Evolutionary conservation across 1,140 invertebrate genomes (phyloP).

Genomic region (Maconellicoccus hirsutus): DNA sequence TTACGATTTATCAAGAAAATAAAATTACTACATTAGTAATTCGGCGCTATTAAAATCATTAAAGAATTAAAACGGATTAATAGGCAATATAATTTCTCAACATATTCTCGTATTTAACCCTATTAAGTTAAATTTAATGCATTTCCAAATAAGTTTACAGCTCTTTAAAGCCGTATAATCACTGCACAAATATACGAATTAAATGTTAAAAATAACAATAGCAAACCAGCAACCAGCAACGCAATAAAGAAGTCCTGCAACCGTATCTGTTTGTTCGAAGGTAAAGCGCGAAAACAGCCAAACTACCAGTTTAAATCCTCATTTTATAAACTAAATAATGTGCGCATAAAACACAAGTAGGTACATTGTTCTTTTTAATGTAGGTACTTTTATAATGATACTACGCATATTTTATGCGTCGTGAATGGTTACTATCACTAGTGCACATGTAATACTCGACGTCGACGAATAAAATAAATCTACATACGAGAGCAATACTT

Average conservation of each 20-base stretch:
- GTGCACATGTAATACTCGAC: too few relatives aligned
- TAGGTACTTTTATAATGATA: not conserved
- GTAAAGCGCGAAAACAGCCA: not conserved
- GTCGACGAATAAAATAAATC: too few relatives aligned
- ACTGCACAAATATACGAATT: not conserved
- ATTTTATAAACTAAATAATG: not conserved
- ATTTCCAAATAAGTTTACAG: too few relatives aligned
- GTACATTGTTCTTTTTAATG: constrained; percentile 9
- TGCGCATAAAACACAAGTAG: not conserved
- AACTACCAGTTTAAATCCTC: constrained; percentile 3
- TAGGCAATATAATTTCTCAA: not conserved
- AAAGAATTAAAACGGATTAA: not conserved
- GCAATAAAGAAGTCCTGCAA: not conserved
- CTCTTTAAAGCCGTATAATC: not conserved
- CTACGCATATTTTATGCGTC: not conserved
- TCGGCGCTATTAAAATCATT: not conserved
- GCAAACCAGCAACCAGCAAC: not conserved
- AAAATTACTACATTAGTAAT: not conserved
- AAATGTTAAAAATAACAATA: not conserved
- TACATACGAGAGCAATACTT: too few relatives aligned
- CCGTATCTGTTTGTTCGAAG: not conserved
- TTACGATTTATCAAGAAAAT: not conserved
- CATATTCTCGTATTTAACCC: not conserved
- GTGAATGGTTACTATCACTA: not conserved
- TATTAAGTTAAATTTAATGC: not conserved